These are phyloP conservation scores for Mesochorus sp. DNA, from an alignment of 2,888 invertebrate genomes.

Conservation along the genomic window DNA sequence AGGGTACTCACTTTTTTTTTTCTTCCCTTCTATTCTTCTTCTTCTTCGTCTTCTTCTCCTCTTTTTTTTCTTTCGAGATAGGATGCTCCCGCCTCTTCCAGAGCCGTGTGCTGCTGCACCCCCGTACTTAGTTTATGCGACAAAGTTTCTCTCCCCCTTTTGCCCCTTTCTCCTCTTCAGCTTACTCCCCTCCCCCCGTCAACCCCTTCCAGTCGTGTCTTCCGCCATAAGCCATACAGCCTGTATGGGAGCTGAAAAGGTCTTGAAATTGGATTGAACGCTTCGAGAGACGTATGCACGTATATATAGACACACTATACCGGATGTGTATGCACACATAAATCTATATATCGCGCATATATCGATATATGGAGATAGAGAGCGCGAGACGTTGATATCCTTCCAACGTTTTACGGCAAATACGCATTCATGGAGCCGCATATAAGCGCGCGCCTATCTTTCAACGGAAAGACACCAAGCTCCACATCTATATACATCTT, in stretches of 20 bases:
- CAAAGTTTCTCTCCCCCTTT: slow-evolving; percentile 7
- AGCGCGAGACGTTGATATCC: slow-evolving; percentile 17
- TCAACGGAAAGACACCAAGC: neutral
- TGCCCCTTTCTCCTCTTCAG: too few species aligned
- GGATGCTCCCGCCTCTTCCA: neutral
- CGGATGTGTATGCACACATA: neutral
- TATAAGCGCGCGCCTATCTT: neutral
- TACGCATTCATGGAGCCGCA: too few species aligned
- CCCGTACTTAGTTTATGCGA: slow-evolving; percentile 48
- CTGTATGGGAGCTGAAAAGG: neutral
- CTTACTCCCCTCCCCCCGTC: neutral
- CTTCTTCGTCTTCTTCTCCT: slow-evolving; percentile 9
- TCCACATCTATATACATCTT: too few species aligned
- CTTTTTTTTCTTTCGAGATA: slow-evolving; percentile 8
- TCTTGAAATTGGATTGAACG: slow-evolving; percentile 52
- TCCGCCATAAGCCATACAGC: neutral
- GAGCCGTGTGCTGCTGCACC: neutral
- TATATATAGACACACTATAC: neutral
- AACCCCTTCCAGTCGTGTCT: neutral
- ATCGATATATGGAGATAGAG: neutral
- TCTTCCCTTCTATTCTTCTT: slow-evolving; percentile 15
- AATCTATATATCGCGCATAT: neutral
- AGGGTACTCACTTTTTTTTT: slow-evolving; percentile 20
- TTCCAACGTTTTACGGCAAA: neutral
- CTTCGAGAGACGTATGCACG: slow-evolving; percentile 22